A percentile compares a stretch with the other conserved stretches of the same genome.
phyloP scores from a whole-genome alignment of 2,888 invertebrate genomes.

The Suillia variegata region DNA sequence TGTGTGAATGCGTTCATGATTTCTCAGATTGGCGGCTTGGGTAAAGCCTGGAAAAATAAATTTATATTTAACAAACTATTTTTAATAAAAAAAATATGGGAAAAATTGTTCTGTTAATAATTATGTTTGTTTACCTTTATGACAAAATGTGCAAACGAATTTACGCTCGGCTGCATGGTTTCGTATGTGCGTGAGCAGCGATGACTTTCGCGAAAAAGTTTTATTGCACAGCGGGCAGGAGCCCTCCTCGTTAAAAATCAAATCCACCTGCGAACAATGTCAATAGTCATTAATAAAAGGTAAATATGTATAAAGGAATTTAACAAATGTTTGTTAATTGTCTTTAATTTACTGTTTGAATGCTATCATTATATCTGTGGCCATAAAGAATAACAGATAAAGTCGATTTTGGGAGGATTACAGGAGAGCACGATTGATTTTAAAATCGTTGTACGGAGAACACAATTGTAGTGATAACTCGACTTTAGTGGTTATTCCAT shows the following conservation, averaged over 20 bases:
- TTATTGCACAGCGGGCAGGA: conserved; percentile 61
- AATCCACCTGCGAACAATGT: conserved; percentile 51
- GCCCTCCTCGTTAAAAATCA: conserved; percentile 61
- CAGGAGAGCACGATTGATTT: too few species aligned
- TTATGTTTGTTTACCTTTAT: conserved; percentile 56
- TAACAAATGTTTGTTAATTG: neutral
- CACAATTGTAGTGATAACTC: too few species aligned
- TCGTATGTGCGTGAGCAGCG: conserved; percentile 61
- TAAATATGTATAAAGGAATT: neutral
- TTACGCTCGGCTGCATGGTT: conserved; percentile 62
- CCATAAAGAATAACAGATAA: too few species aligned
- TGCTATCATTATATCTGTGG: neutral
- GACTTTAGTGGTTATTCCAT: too few species aligned
- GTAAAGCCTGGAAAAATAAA: conserved; percentile 57
- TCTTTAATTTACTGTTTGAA: neutral
- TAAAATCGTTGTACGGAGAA: too few species aligned
- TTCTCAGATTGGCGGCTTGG: conserved; percentile 61
- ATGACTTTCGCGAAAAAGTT: conserved; percentile 61
- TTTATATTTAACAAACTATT: neutral
- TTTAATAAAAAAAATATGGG: neutral
- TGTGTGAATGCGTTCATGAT: conserved; percentile 61
- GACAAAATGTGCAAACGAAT: conserved; percentile 60
- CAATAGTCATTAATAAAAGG: neutral
- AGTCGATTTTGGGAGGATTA: neutral
- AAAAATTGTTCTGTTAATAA: neutral